Conservation (phyloP, 2,113 vertebrate species). For the Anseranas semipalmata region DNA sequence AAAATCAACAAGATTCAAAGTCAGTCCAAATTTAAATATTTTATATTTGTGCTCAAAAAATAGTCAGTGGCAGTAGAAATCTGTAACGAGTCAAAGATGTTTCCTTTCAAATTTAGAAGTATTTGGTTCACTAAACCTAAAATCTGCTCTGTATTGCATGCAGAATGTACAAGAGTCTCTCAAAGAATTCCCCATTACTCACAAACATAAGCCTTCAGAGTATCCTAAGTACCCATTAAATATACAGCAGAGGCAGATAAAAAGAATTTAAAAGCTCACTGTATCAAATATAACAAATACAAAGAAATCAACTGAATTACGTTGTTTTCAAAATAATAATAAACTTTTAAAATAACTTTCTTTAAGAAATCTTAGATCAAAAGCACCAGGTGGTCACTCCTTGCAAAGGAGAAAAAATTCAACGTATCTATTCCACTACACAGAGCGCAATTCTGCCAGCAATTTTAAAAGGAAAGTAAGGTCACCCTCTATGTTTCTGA, state of each 20-base stretch:
- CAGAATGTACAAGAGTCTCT: background rate
- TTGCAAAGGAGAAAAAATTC: background rate
- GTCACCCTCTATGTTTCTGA: background rate
- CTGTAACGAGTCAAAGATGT: background rate
- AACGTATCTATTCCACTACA: background rate
- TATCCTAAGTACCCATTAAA: background rate
- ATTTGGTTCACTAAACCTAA: background rate
- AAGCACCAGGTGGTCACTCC: background rate
- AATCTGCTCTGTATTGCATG: background rate
- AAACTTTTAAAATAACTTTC: background rate
- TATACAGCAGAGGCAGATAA: background rate
- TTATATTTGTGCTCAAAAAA: background rate
- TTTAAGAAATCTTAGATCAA: background rate
- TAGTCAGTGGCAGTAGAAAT: background rate
- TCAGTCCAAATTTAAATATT: background rate
- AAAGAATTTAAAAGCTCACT: background rate
- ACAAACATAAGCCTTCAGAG: background rate
- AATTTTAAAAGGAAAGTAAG: background rate
- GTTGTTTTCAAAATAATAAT: background rate
- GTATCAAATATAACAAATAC: background rate
- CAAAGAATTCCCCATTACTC: background rate
- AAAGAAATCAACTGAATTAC: background rate
- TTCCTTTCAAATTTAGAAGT: background rate
- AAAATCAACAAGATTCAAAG: background rate
- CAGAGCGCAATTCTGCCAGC: background rate